Percentiles rank a stretch among this genome's conserved stretches.
These are phyloP conservation scores for Hyles vespertilio DNA, from an alignment of 1,140 invertebrate genomes.

Conservation along the genomic window DNA sequence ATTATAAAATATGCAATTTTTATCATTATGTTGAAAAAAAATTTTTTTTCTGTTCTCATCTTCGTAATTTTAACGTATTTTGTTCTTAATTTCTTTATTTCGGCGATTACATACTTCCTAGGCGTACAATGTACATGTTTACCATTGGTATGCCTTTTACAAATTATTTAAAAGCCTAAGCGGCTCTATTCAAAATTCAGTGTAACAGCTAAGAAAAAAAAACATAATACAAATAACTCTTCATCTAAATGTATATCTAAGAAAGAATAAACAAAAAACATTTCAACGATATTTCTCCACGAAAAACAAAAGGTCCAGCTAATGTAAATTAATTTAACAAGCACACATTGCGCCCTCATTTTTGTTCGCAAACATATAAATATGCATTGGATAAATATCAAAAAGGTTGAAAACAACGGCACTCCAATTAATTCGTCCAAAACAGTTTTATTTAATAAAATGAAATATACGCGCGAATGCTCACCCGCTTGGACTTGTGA, in stretches of 20 bases:
- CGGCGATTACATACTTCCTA: too few species aligned
- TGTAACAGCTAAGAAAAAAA: too few species aligned
- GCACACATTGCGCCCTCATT: conserved; percentile 44
- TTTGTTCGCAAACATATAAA: conserved; percentile 68
- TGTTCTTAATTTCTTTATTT: too few species aligned
- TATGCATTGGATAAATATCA: conserved; percentile 69
- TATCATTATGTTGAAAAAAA: too few species aligned
- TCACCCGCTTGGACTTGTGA: conserved; percentile 37
- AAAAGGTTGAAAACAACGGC: conserved; percentile 45
- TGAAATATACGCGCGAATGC: conserved; percentile 42
- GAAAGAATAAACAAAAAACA: neutral
- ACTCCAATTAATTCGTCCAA: conserved; percentile 63
- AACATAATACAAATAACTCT: too few species aligned
- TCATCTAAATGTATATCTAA: neutral
- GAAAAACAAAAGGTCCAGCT: conserved; percentile 22
- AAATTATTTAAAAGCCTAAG: too few species aligned
- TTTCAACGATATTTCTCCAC: conserved; percentile 5
- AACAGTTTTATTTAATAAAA: conserved; percentile 74
- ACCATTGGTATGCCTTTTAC: too few species aligned
- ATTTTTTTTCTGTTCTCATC: too few species aligned
- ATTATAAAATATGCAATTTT: too few species aligned
- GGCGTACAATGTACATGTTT: too few species aligned
- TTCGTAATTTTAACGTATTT: too few species aligned
- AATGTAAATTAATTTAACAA: conserved; percentile 46
- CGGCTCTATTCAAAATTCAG: too few species aligned